Evolutionary conservation across 2,888 invertebrate species (phyloP), one percentile per base, ranked within the genome.

Genomic region (Embidobia sp.): DNA sequence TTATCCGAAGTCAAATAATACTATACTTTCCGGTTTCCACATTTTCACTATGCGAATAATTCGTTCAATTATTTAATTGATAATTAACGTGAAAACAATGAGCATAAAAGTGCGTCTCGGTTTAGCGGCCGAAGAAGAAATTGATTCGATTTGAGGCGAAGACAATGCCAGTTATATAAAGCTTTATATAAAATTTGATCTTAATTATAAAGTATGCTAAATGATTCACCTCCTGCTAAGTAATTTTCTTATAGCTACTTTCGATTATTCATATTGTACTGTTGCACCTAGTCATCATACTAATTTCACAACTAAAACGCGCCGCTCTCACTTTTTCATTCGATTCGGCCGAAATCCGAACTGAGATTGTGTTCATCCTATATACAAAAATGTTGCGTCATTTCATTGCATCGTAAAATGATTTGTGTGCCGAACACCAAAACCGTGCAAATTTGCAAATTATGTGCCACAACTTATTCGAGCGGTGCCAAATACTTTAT

Each of bases 321-420:
- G 53, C 49, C 33, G 49, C 76, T 76, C 76, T 76, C 76, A 76
- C 76, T 76, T 76, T 69, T 76, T 76, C 63, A 70, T 64, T 76
- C 59, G 59, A 64, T 70, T 59, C 70, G 64, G 44, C 69, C 57
- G 64, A 76, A 76, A 76, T 70, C 37, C 49, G 18, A 27, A 42
- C 57, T 75, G 42, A 44, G 69, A 67, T 69, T 69, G 51, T 69
- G 63, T 37, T 64, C 75, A 64, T 76, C 69, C 44, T 55, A 48
- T 27, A 35, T n/a, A n/a, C 49, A 44, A 48, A 40, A 42, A 69
- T 8, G 13, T 76, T 76, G 15, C 61, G 37, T 37, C 63, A 42
- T 42, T 18, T 1, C 33, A 26, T 48, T 67, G 46, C 74, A 61
- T 69, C 63, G 69, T 48, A 42, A 74, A 61, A 48, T 53, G 19